Base-by-base conservation (phyloP, 2,113 vertebrate genomes). In the Gasterosteus nipponicus region DNA sequence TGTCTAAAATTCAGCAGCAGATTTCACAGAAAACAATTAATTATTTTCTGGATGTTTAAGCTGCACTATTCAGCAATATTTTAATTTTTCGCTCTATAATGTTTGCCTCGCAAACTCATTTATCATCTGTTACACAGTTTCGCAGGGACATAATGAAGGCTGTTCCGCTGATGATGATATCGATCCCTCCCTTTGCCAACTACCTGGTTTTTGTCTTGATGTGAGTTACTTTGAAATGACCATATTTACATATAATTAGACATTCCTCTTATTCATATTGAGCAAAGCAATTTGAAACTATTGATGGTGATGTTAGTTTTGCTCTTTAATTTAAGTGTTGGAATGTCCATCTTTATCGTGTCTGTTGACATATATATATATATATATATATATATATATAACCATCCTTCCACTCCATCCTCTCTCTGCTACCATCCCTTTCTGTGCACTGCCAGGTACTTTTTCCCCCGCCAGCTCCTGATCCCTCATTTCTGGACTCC, bases 151-250 rank as follows among this genome's bases (percentile, higher is more conserved):
- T 97, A 83, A 92, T 95, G 73, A 98, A 98, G 91, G 95, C 93
- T 65, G 6, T 96, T 83, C 97, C 97, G 7, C 71, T 98, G 65
- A 89, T 95, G 69, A 10, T 98, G 77, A 91, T 99, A 65, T 95
- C 97, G 41, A 92, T 97, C 85, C 97, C 97, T 3, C 97, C 97
- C 18, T 97, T 98, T 78, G 95, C 96, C 93, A 99, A 99, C 94
- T 98, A 98, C 93, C 73, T 98, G 85, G 95, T 98, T 81, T 93
- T 99, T 73, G 19, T 96, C 73, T 84, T 99, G 57, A 98, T 99
- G 97, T 99, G 91, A 98, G 97, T 96, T 42, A 31, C 31, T 53
- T 18, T 53, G 2, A 72, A 67, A 77, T 38, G 22, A 47, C 31
- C 38, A 9, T 31, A 38, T 58, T 49, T 63, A 74, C 3, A 18